Conservation (phyloP, 2,113 vertebrate species). For the Microtus pennsylvanicus region DNA sequence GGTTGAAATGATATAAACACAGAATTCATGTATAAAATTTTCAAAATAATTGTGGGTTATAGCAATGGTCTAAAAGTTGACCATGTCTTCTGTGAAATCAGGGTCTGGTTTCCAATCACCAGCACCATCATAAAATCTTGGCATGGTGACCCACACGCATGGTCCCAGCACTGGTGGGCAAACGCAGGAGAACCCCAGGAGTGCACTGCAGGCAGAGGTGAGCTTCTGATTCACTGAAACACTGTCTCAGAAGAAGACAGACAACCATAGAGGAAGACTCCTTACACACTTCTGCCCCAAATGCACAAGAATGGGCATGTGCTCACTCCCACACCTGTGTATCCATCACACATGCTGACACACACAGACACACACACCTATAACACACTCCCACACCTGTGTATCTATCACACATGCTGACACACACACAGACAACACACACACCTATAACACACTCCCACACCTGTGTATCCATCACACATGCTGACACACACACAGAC, state of each 20-base stretch:
- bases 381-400: neutral
- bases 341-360: neutral
- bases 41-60: neutral
- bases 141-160: neutral
- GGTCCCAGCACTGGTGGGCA: neutral
- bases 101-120: neutral
- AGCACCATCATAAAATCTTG: neutral
- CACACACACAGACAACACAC: neutral
- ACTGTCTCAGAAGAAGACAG: neutral
- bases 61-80: neutral
- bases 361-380: neutral
- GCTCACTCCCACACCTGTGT: neutral
- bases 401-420: neutral
- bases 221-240: neutral
- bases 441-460: neutral
- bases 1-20: neutral
- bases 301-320: neutral
- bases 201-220: neutral
- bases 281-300: neutral
- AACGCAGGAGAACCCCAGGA: neutral
- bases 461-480: neutral
- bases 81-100: neutral
- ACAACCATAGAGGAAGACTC: neutral
- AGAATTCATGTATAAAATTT: neutral
- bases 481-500: neutral